phyloP scores from a whole-genome alignment of 2,797 vertebrate genomes.

The Mormyrus proboscirostris region DNA sequence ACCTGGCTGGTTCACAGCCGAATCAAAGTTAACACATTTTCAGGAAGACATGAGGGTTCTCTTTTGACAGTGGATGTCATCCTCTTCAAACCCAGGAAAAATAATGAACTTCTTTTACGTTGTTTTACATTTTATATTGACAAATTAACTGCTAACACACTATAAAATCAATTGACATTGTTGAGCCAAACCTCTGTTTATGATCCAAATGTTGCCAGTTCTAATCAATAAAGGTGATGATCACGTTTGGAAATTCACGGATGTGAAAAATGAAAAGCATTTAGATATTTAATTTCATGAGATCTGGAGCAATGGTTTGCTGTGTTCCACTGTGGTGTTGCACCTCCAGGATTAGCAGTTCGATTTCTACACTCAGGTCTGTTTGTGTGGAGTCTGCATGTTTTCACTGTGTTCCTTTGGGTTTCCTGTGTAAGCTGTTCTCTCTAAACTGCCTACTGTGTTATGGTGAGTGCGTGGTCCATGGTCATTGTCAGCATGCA shows the following conservation, averaged over 20 bases:
- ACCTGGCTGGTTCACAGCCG: conserved; percentile 21
- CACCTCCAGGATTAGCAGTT: neutral
- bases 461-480: neutral
- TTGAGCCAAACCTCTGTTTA: neutral
- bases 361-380: neutral
- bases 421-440: neutral
- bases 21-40: neutral
- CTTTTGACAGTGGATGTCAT: neutral
- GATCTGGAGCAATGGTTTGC: neutral
- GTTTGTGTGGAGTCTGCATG: neutral
- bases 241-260: neutral
- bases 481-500: neutral
- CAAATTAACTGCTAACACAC: neutral
- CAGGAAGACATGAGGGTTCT: neutral
- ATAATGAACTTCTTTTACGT: neutral
- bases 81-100: neutral
- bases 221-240: neutral
- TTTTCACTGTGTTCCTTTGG: neutral
- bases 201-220: neutral
- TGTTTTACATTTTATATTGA: neutral
- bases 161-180: neutral
- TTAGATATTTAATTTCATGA: neutral
- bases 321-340: neutral
- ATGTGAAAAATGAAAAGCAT: neutral
- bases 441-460: neutral